Base-by-base conservation (phyloP, 2,888 invertebrate species). In the Tetramorium bicarinatum region DNA sequence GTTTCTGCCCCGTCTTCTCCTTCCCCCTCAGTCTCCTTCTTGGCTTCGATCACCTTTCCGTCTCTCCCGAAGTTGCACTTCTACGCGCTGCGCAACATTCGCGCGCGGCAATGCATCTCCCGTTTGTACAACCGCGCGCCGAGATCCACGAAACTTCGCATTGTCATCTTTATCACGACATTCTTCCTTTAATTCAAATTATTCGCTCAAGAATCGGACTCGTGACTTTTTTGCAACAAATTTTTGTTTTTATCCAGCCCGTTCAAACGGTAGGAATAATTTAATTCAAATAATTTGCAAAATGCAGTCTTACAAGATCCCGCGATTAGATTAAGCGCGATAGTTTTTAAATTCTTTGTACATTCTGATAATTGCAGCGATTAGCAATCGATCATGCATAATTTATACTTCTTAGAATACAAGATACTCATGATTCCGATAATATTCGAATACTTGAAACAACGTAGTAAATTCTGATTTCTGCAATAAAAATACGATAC, bases 321-420 rank as follows among this genome's bases (percentile, higher is more conserved):
- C 18, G 18, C 18, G 25, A 8, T 59, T 18, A 21, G 29, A 67
- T 77, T 29, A 49, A n/a, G 2, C 21, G 21, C 41, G 41, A 69
- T 54, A 25, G 38, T 54, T 69, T 54, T 69, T 54, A n/a, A 52
- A 67, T 77, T 69, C 6, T 44, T 21, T 56, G 9, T 54, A 54
- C 69, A 29, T 69, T 54, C 29, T 69, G 54, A 52, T 29, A 41
- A 77, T 77, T 15, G 44, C 71, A 18, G 54, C n/a, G 25, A 52
- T 76, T 71, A 21, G 72, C 44, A 44, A 47, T 71, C 44, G 8
- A 80, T 59, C 18, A 21, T 59, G 38, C 34, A 74, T 59, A 18
- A 59, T 80, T 74, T 47, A 80, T 80, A 6, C 25, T 74, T 80
- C 79, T 38, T 18, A 38, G 56, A 79, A 79, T 11, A 8, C 13